phyloP scores from a whole-genome alignment of 92 coral and sea anemone species.

The Pocillopora grandis region DNA sequence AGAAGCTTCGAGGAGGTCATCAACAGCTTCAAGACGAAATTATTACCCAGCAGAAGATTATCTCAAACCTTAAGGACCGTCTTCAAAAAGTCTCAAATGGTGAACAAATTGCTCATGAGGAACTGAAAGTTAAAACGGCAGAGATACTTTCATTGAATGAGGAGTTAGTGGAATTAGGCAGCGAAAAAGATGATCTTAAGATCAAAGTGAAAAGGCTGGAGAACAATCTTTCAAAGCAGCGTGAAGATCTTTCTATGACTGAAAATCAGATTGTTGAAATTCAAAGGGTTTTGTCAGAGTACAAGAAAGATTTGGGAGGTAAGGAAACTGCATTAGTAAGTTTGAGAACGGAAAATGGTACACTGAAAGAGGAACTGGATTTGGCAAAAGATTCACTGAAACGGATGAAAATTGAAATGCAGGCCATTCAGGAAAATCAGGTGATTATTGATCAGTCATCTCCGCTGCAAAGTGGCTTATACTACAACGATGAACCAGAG shows the following conservation, averaged over 20 bases:
- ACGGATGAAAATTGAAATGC: constrained; percentile 24
- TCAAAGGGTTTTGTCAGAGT: not conserved
- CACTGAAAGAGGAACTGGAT: constrained; percentile 12
- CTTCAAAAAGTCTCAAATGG: constrained; percentile 64
- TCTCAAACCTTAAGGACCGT: constrained; percentile 67
- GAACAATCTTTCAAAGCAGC: constrained; percentile 47
- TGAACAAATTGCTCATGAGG: constrained; percentile 69
- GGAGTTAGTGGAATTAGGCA: constrained; percentile 56
- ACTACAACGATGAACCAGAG: constrained; percentile 1
- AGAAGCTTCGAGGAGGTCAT: constrained; percentile 78
- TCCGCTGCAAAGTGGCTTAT: constrained; percentile 14
- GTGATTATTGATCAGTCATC: constrained; percentile 1
- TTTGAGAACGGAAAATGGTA: constrained; percentile 9
- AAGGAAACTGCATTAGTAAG: not conserved
- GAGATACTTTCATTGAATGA: constrained; percentile 64
- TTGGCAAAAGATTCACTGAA: constrained; percentile 20
- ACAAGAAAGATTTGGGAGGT: constrained; percentile 4
- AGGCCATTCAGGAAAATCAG: constrained; percentile 24
- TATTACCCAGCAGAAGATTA: constrained; percentile 63
- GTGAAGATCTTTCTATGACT: constrained; percentile 50
- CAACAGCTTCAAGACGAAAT: constrained; percentile 83
- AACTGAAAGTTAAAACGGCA: constrained; percentile 48
- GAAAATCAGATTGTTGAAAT: constrained; percentile 62
- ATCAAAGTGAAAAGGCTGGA: constrained; percentile 67
- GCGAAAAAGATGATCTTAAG: constrained; percentile 51